A percentile compares a stretch with the other conserved stretches of the same genome.
phyloP scores from a whole-genome alignment of 2,113 vertebrate species.

The Arenaria interpres region DNA sequence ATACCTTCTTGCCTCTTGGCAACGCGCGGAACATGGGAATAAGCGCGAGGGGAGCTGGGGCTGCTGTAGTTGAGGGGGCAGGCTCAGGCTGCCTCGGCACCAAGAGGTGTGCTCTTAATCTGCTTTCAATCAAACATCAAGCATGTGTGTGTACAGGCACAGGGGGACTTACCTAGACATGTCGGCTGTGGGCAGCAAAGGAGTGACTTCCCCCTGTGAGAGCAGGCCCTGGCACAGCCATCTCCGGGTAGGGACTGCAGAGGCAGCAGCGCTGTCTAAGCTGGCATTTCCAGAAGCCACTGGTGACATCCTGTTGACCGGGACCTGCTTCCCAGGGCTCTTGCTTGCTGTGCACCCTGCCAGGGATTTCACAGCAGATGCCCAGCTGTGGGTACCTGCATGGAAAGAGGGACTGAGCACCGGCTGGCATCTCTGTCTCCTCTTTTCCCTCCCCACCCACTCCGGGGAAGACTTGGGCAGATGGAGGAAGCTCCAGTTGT shows the following conservation, averaged over 20 bases:
- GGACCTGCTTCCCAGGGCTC: not conserved
- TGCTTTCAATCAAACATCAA: not conserved
- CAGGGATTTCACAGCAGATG: not conserved
- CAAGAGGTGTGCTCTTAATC: not conserved
- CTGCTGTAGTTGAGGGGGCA: conserved; percentile 1
- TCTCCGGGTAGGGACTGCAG: not conserved
- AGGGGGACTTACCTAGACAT: not conserved
- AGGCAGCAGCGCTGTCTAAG: not conserved
- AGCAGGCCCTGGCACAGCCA: not conserved
- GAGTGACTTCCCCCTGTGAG: accelerated
- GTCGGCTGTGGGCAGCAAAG: not conserved
- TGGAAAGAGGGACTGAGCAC: not conserved
- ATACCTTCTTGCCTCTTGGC: conserved; percentile 61
- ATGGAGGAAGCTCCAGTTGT: not conserved
- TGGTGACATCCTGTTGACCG: not conserved
- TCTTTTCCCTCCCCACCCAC: not conserved
- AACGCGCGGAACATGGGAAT: conserved; percentile 19
- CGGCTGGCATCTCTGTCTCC: not conserved
- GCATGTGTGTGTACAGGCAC: accelerated
- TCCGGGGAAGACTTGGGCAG: not conserved
- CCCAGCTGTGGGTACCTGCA: not conserved
- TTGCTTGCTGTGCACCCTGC: accelerated
- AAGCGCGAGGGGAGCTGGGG: conserved; percentile 5
- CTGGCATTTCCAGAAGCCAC: not conserved
- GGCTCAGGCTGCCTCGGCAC: not conserved